phyloP scores from a whole-genome alignment of 2,888 invertebrate species.

The Priocnemis perturbator region DNA sequence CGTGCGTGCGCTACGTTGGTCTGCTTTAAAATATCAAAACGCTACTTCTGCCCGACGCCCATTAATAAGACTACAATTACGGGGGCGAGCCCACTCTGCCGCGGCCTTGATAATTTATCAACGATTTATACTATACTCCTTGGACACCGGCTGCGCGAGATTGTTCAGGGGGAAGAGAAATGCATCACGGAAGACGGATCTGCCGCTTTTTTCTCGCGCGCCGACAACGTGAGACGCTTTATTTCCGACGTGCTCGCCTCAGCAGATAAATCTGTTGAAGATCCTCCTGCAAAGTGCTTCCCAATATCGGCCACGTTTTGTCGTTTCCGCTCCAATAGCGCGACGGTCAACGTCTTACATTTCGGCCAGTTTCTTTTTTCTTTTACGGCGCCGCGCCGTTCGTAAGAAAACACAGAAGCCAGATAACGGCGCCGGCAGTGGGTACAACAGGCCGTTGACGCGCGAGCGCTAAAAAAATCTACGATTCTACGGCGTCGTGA shows the following conservation, averaged over 20 bases:
- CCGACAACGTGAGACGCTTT: constrained; percentile 35
- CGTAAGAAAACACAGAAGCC: too few species aligned
- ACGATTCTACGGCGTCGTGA: too few species aligned
- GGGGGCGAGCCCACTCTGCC: constrained; percentile 9
- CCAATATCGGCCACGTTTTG: not conserved
- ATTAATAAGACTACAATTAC: constrained; percentile 51
- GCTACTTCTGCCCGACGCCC: constrained; percentile 18
- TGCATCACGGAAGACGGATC: constrained; percentile 42
- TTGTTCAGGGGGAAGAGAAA: constrained; percentile 41
- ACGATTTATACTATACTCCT: constrained; percentile 50
- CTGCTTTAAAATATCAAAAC: constrained; percentile 1
- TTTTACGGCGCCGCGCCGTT: too few species aligned
- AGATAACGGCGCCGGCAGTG: too few species aligned
- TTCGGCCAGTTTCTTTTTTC: too few species aligned
- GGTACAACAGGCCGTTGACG: too few species aligned
- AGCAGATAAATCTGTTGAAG: constrained; percentile 23
- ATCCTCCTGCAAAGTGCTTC: constrained; percentile 15
- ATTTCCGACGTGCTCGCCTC: constrained; percentile 43
- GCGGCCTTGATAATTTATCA: constrained; percentile 48
- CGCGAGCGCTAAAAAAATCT: too few species aligned
- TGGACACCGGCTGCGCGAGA: constrained; percentile 48
- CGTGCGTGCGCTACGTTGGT: too few species aligned
- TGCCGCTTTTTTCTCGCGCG: constrained; percentile 18
- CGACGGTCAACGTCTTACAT: too few species aligned
- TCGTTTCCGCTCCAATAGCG: too few species aligned